Conservation (phyloP, 2,113 vertebrate genomes). For the Bujurquina vittata region DNA sequence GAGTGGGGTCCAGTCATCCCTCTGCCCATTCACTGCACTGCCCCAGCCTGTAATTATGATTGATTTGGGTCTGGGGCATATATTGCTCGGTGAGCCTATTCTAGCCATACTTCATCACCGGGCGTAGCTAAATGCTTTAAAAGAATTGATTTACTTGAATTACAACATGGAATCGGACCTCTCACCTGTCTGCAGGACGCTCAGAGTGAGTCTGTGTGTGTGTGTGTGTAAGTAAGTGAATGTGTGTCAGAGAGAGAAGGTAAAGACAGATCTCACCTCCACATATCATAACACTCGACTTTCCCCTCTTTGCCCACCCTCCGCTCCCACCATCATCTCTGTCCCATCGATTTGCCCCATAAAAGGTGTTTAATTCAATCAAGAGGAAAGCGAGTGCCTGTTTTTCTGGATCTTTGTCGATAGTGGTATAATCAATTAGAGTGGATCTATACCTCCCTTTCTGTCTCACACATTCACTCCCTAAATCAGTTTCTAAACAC, state of each 20-base stretch:
- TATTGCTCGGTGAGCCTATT: constrained; percentile 92
- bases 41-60: constrained; percentile 74
- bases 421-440: constrained; percentile 96
- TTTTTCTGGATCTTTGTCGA: constrained; percentile 95
- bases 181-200: constrained; percentile 64
- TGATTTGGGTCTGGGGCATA: constrained; percentile 80
- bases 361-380: constrained; percentile 99
- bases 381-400: constrained; percentile 95
- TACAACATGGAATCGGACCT: constrained; percentile 85
- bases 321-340: constrained; percentile 80
- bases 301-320: constrained; percentile 78
- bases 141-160: constrained; percentile 97
- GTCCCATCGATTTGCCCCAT: constrained; percentile 92
- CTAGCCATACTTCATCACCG: constrained; percentile 96
- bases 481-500: constrained; percentile 46
- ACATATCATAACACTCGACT: constrained; percentile 84
- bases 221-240: constrained; percentile 26
- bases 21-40: constrained; percentile 44
- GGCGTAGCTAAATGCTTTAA: constrained; percentile 95
- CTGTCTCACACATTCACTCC: constrained; percentile 32
- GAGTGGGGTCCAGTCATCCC: constrained; percentile 41
- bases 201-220: constrained; percentile 30
- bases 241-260: constrained; percentile 49
- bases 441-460: constrained; percentile 58
- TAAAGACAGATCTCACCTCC: constrained; percentile 88